Evolutionary conservation across 2,888 invertebrate genomes (phyloP).

Genomic region (Synanthedon formicaeformis): DNA sequence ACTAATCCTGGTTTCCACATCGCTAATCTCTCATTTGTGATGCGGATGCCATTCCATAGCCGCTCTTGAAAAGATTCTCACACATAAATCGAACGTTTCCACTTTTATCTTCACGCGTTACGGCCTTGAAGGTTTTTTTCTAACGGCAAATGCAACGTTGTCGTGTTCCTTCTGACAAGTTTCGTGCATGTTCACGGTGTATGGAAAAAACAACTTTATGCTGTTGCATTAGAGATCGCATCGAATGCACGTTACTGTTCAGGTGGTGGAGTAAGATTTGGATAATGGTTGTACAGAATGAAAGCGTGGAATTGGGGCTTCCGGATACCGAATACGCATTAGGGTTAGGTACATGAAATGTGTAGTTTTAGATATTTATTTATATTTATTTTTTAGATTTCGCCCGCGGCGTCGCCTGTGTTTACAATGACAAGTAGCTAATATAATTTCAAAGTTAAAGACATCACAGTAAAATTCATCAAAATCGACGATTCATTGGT

Average conservation of each 20-base stretch:
- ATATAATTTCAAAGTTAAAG: too few species aligned
- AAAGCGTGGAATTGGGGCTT: conserved; percentile 23
- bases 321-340: background rate
- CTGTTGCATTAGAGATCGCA: conserved; percentile 2
- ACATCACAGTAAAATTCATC: too few species aligned
- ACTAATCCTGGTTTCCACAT: conserved; percentile 27
- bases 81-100: background rate
- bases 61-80: background rate
- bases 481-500: too few species aligned
- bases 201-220: conserved; percentile 1
- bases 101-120: background rate
- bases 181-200: background rate
- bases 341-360: background rate
- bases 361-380: too few species aligned
- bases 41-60: conserved; percentile 16
- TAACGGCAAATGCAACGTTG: background rate
- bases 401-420: too few species aligned
- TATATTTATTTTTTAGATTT: too few species aligned
- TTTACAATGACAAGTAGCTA: too few species aligned
- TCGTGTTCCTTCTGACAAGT: background rate
- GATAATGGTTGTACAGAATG: conserved; percentile 21
- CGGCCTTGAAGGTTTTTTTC: background rate
- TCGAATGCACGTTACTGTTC: conserved; percentile 10
- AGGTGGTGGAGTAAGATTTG: conserved; percentile 16
- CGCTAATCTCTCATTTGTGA: conserved; percentile 22